Evolutionary conservation across 2,113 vertebrate genomes (phyloP).

Genomic region (Colius striatus): DNA sequence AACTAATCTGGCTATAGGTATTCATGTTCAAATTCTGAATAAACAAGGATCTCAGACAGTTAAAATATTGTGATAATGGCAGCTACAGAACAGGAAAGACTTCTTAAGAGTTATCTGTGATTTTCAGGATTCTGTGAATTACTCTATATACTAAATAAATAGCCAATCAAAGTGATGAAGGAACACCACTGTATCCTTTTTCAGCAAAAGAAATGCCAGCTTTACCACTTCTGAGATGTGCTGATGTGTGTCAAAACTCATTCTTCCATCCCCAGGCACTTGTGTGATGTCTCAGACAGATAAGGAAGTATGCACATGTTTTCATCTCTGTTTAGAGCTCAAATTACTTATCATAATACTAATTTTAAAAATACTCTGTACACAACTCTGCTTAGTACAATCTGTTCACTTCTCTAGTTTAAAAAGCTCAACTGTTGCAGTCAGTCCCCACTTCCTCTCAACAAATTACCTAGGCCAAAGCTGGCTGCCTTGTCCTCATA

Average conservation of each 20-base stretch:
- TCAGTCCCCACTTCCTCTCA: conserved; percentile 25
- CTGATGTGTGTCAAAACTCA: conserved; percentile 33
- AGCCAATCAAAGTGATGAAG: neutral
- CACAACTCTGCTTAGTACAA: conserved; percentile 22
- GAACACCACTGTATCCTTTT: neutral
- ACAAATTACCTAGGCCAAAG: conserved; percentile 28
- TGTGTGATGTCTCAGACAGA: conserved; percentile 26
- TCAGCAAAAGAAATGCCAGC: conserved; percentile 6
- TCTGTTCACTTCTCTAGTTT: conserved; percentile 48
- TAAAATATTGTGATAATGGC: neutral
- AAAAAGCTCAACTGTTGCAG: conserved; percentile 38
- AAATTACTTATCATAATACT: conserved; percentile 42
- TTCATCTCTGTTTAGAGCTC: conserved; percentile 31
- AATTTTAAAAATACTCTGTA: conserved; percentile 56
- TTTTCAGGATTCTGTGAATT: neutral
- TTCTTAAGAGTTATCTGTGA: neutral
- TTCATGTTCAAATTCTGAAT: neutral
- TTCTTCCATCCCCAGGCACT: conserved; percentile 42
- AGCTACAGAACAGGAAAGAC: neutral
- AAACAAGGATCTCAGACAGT: neutral
- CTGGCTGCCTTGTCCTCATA: neutral
- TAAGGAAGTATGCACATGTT: conserved; percentile 36
- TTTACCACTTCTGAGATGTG: neutral
- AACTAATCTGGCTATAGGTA: neutral
- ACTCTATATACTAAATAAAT: neutral